phyloP scores from a whole-genome alignment of 2,888 invertebrate species.

The Cepaea hortensis region DNA sequence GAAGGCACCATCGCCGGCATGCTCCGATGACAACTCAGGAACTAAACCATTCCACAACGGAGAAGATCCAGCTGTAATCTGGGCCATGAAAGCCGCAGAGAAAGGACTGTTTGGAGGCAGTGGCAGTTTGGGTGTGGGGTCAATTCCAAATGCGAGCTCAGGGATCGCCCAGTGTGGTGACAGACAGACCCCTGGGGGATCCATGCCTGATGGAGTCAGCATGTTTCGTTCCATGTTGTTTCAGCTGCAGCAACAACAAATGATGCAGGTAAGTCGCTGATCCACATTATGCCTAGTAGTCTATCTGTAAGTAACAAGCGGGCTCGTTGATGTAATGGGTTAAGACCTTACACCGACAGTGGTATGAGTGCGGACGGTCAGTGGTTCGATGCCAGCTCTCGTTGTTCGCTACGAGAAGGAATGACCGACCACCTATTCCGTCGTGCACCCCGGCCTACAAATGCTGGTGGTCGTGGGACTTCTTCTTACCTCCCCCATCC shows the following conservation, averaged over 20 bases:
- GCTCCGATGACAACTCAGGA: neutral
- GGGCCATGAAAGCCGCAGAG: slow-evolving; percentile 38
- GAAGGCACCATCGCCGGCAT: too few species aligned
- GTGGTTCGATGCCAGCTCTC: too few species aligned
- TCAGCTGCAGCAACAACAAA: slow-evolving; percentile 46
- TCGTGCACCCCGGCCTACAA: too few species aligned
- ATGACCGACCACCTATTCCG: too few species aligned
- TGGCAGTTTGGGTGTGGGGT: slow-evolving; percentile 87
- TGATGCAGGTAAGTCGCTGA: slow-evolving; percentile 74
- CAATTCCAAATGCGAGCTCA: slow-evolving; percentile 94
- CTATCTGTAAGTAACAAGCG: too few species aligned
- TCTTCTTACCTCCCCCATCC: too few species aligned
- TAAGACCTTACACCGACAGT: too few species aligned
- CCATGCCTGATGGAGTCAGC: slow-evolving; percentile 37
- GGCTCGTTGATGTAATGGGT: too few species aligned
- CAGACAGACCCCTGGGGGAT: neutral
- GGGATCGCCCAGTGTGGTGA: slow-evolving; percentile 87
- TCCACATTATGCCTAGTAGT: neutral
- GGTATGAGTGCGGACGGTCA: too few species aligned
- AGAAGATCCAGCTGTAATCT: slow-evolving; percentile 28
- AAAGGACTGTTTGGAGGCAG: slow-evolving; percentile 50
- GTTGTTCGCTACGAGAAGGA: too few species aligned
- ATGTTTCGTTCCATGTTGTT: slow-evolving; percentile 30
- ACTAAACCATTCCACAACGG: too few species aligned
- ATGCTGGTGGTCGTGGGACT: too few species aligned